phyloP scores from a whole-genome alignment of 2,888 invertebrate genomes.

The Steinernema hermaphroditum region DNA sequence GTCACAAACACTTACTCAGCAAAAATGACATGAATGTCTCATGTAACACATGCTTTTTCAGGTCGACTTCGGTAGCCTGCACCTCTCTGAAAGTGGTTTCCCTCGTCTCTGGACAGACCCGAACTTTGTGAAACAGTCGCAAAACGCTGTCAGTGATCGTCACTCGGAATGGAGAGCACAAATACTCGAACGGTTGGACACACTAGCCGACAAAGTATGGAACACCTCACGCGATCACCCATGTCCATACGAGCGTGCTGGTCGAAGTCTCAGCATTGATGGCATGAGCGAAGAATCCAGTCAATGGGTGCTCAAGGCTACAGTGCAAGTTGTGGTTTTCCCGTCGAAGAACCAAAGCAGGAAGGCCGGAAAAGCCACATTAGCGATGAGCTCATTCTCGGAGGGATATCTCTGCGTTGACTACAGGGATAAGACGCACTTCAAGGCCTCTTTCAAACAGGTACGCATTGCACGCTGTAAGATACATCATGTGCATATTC shows the following conservation, averaged over 20 bases:
- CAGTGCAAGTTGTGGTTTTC: neutral
- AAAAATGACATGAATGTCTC: too few species aligned
- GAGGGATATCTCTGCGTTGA: neutral
- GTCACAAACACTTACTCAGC: too few species aligned
- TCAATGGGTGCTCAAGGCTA: constrained; percentile 16
- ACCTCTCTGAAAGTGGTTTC: neutral
- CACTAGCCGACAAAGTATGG: constrained; percentile 9
- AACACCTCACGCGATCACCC: constrained; percentile 12
- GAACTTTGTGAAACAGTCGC: constrained; percentile 4
- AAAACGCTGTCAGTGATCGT: neutral
- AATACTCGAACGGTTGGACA: constrained; percentile 8
- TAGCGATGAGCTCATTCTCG: constrained; percentile 9
- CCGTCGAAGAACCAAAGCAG: neutral
- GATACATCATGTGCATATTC: too few species aligned
- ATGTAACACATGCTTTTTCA: neutral
- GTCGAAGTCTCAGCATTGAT: constrained; percentile 14
- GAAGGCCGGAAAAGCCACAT: neutral
- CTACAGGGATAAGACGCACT: neutral
- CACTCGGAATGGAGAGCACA: constrained; percentile 1
- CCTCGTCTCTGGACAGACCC: constrained; percentile 24
- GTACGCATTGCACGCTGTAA: too few species aligned
- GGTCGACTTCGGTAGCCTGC: constrained; percentile 8
- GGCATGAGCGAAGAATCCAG: constrained; percentile 1
- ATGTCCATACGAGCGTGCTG: neutral
- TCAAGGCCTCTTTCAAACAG: constrained; percentile 21